phyloP scores from a whole-genome alignment of 2,113 vertebrate genomes.

The Malaclemys terrapin region DNA sequence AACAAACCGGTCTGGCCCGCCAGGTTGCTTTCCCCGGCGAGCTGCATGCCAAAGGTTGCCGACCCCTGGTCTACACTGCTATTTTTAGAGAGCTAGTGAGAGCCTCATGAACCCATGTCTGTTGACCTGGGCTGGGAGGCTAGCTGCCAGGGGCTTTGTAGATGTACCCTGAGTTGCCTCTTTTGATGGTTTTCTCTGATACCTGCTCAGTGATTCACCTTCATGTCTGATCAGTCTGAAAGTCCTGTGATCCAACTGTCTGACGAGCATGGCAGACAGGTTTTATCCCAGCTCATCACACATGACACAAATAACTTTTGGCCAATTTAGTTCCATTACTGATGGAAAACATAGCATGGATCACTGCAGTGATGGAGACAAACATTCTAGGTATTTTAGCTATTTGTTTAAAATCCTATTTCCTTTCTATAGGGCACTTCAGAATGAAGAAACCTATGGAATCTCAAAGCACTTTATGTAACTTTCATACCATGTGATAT shows the following conservation, averaged over 20 bases:
- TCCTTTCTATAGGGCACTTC: background rate
- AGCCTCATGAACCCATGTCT: too few relatives aligned
- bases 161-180: background rate
- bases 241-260: background rate
- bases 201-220: background rate
- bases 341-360: background rate
- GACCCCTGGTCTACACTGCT: too few relatives aligned
- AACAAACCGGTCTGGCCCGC: accelerated
- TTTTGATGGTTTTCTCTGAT: background rate
- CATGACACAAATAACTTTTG: background rate
- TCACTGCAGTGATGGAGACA: background rate
- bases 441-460: accelerated
- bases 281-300: background rate
- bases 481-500: too few relatives aligned
- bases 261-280: background rate
- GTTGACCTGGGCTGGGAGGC: too few relatives aligned
- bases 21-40: too few relatives aligned
- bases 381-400: too few relatives aligned
- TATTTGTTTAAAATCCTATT: background rate
- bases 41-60: too few relatives aligned
- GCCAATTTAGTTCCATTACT: background rate
- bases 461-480: background rate
- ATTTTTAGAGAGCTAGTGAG: too few relatives aligned
- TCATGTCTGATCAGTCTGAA: background rate
- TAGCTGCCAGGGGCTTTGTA: too few relatives aligned